Evolutionary conservation across 2,888 invertebrate genomes (phyloP).

Genomic region (Athalia rosae): DNA sequence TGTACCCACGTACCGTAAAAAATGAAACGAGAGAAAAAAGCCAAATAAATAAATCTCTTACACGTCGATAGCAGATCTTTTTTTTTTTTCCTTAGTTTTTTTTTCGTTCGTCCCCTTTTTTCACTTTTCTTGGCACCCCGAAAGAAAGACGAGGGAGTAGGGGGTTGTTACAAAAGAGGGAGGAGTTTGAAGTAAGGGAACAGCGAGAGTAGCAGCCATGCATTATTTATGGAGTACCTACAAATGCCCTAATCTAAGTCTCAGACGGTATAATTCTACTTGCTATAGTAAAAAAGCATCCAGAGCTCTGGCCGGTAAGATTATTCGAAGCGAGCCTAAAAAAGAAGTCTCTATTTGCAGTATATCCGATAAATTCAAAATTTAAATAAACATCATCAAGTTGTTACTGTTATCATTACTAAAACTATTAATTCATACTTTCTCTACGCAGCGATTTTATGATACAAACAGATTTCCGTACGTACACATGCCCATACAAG

Average conservation of each 20-base stretch:
- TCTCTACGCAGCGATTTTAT: too few species aligned
- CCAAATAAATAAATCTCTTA: too few species aligned
- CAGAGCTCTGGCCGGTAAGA: conserved; percentile 14
- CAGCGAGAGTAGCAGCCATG: conserved; percentile 49
- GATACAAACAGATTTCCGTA: too few species aligned
- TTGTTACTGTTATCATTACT: too few species aligned
- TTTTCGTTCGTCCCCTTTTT: neutral
- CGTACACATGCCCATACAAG: too few species aligned
- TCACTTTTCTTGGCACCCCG: neutral
- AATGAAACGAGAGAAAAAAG: neutral
- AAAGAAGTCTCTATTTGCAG: neutral
- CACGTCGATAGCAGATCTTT: neutral
- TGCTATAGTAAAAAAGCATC: neutral
- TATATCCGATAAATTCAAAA: neutral
- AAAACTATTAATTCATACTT: too few species aligned
- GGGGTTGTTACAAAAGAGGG: too few species aligned
- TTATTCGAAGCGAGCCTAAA: conserved; percentile 36
- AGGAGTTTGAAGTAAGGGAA: conserved; percentile 34
- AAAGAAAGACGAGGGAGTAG: neutral
- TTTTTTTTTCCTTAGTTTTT: neutral
- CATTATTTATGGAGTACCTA: conserved; percentile 68
- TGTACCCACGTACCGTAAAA: conserved; percentile 21
- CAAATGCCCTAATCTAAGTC: conserved; percentile 65
- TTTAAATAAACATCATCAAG: too few species aligned
- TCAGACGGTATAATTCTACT: conserved; percentile 59